phyloP scores from a whole-genome alignment of 2,888 invertebrate genomes.

The Agapetus fuscipes region DNA sequence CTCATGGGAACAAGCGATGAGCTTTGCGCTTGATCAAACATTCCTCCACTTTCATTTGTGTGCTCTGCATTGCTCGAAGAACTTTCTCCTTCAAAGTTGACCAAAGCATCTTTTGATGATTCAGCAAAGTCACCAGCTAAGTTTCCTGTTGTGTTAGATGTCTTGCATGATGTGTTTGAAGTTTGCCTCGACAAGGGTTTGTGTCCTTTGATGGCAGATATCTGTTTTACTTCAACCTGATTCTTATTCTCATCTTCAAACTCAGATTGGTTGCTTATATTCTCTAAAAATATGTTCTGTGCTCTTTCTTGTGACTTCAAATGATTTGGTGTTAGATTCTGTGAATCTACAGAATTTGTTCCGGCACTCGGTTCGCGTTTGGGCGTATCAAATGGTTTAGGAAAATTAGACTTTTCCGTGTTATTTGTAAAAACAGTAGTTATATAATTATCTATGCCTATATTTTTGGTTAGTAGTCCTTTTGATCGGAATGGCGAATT shows the following conservation, averaged over 20 bases:
- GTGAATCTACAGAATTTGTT: conserved; percentile 27
- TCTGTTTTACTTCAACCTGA: conserved; percentile 43
- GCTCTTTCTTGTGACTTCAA: conserved; percentile 42
- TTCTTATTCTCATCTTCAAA: conserved; percentile 44
- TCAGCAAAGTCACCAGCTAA: conserved; percentile 13
- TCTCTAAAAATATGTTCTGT: conserved; percentile 39
- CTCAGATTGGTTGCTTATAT: conserved; percentile 41
- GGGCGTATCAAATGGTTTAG: conserved; percentile 12
- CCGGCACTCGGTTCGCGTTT: conserved; percentile 22
- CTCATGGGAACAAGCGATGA: conserved; percentile 22
- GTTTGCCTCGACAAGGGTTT: conserved; percentile 59
- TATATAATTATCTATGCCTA: conserved; percentile 65
- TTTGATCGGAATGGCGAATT: conserved; percentile 42
- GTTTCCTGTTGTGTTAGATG: conserved; percentile 18
- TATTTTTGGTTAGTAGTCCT: conserved; percentile 53
- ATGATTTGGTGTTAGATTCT: conserved; percentile 34
- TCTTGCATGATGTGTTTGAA: conserved; percentile 36
- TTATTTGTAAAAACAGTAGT: conserved; percentile 52
- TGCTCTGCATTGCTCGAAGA: background rate
- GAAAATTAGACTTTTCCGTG: conserved; percentile 26
- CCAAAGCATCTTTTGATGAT: conserved; percentile 3
- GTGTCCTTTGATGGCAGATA: conserved; percentile 48
- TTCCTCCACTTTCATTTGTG: background rate
- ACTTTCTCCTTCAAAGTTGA: background rate
- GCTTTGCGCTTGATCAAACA: conserved; percentile 13